Conservation (phyloP, 2,113 vertebrate species). For the Mugil cephalus region DNA sequence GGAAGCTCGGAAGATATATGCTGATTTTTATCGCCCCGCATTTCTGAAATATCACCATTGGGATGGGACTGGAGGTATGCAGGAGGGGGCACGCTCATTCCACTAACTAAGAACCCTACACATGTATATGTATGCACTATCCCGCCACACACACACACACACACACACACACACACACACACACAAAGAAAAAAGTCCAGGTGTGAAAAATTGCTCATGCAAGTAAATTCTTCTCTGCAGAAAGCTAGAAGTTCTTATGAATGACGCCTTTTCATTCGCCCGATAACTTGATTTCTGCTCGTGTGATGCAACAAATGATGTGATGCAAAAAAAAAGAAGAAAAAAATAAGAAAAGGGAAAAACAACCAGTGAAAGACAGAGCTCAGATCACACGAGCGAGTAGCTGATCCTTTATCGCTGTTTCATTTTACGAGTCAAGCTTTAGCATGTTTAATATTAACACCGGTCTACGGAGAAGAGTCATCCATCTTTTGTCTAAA, state of each 20-base stretch:
- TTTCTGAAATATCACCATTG: conserved; percentile 75
- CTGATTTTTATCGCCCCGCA: conserved; percentile 70
- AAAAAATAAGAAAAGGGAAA: no score
- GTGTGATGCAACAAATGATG: conserved; percentile 35
- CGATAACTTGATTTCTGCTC: conserved; percentile 34
- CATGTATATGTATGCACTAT: conserved; percentile 68
- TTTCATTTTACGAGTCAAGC: conserved; percentile 33
- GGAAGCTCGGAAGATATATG: conserved; percentile 68
- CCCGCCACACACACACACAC: conserved; percentile 27
- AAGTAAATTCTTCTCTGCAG: conserved; percentile 28
- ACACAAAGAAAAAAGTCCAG: conserved; percentile 23
- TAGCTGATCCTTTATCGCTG: conserved; percentile 15
- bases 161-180: no score
- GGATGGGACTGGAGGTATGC: conserved; percentile 74
- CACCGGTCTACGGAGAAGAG: conserved; percentile 23
- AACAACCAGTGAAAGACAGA: background rate
- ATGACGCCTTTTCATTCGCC: conserved; percentile 17
- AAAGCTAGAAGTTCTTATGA: conserved; percentile 32
- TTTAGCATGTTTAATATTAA: conserved; percentile 53
- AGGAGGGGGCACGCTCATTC: conserved; percentile 66
- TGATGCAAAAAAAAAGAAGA: no score
- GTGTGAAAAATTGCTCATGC: conserved; percentile 47
- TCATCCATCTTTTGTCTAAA: conserved; percentile 30
- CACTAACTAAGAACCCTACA: conserved; percentile 53
- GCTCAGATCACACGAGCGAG: background rate